Evolutionary conservation across 2,113 vertebrate species (phyloP).

Genomic region (Apaloderma vittatum): DNA sequence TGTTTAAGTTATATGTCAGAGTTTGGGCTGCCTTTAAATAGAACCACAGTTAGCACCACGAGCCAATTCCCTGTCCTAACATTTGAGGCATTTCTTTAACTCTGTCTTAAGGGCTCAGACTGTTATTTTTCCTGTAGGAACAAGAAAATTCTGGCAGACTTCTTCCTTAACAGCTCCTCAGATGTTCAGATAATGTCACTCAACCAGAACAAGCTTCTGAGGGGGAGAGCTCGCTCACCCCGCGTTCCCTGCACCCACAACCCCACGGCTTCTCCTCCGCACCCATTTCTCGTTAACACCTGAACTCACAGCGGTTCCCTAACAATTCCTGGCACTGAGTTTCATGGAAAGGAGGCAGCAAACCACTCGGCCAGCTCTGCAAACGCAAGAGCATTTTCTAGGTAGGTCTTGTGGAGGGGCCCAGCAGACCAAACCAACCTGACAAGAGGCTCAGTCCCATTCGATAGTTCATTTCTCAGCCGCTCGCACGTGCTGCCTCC

Average conservation of each 20-base stretch:
- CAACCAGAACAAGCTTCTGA: not conserved
- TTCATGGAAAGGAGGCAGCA: not conserved
- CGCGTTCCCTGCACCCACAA: not conserved
- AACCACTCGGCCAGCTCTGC: not conserved
- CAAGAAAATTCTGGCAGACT: conserved; percentile 31
- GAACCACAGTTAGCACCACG: not conserved
- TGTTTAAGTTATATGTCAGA: conserved; percentile 13
- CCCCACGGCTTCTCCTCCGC: not conserved
- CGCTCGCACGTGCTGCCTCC: not conserved
- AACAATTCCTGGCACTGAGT: not conserved
- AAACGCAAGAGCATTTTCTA: not conserved
- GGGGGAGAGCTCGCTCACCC: rapidly evolving
- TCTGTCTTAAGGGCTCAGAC: not conserved
- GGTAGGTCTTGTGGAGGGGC: rapidly evolving
- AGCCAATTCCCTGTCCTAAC: not conserved
- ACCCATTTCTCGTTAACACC: not conserved
- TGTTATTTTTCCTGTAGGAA: conserved; percentile 34
- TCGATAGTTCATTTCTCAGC: not conserved
- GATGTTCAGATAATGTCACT: not conserved
- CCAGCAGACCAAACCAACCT: not conserved
- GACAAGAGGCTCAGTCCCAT: not conserved
- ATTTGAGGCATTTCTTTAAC: conserved; percentile 4
- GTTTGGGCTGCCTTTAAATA: conserved; percentile 17
- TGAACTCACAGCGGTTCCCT: not conserved
- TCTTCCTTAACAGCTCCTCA: not conserved